Conservation (phyloP, 2,797 vertebrate species). For the Spinus olivaceus region DNA sequence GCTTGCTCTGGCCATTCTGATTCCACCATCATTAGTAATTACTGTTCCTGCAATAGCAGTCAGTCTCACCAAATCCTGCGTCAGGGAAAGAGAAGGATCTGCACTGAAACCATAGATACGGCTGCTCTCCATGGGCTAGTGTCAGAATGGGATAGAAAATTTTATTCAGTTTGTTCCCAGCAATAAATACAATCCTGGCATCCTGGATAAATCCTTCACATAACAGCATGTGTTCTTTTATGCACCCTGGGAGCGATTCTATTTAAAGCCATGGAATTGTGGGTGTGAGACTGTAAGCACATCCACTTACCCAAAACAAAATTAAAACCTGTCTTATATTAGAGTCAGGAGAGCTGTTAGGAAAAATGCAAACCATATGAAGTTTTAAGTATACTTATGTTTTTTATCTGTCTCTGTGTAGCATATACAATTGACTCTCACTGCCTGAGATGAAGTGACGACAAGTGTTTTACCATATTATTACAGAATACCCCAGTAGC, state of each 20-base stretch:
- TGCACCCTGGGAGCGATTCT: conserved; percentile 43
- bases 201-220: conserved; percentile 52
- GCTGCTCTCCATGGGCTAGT: conserved; percentile 11
- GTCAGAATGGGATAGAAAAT: conserved; percentile 46
- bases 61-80: background rate
- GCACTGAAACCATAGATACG: background rate
- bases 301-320: conserved; percentile 56
- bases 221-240: conserved; percentile 32
- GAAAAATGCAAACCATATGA: conserved; percentile 59
- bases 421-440: conserved; percentile 56
- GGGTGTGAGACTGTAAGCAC: conserved; percentile 52
- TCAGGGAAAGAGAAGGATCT: background rate
- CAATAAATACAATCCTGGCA: conserved; percentile 39
- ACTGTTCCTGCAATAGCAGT: background rate
- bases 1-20: background rate
- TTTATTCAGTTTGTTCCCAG: conserved; percentile 51
- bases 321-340: conserved; percentile 38
- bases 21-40: background rate
- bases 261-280: conserved; percentile 56
- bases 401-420: conserved; percentile 62
- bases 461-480: conserved; percentile 66
- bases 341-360: conserved; percentile 57
- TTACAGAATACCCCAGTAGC: conserved; percentile 66
- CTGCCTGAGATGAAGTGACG: conserved; percentile 39
- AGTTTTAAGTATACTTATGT: conserved; percentile 58